phyloP scores from a whole-genome alignment of 2,888 invertebrate genomes.

The Lepidochitona cinerea region DNA sequence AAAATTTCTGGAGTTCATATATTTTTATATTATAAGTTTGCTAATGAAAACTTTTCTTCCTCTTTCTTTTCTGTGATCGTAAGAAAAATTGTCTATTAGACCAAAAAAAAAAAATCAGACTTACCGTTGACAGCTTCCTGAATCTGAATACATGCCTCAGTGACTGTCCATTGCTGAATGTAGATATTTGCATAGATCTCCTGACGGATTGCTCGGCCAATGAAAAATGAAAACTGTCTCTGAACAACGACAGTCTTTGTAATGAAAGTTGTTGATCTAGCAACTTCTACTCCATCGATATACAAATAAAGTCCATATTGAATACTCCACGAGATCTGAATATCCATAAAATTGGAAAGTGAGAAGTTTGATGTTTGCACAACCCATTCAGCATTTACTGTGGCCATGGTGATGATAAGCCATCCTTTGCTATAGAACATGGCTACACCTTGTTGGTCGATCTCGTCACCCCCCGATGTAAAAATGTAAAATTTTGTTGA shows the following conservation, averaged over 20 bases:
- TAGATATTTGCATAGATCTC: constrained; percentile 28
- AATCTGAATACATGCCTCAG: constrained; percentile 15
- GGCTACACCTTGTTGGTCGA: constrained; percentile 38
- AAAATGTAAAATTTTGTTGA: constrained; percentile 40
- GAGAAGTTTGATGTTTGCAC: constrained; percentile 25
- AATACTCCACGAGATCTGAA: constrained; percentile 45
- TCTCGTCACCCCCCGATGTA: constrained; percentile 39
- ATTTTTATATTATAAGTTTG: no score
- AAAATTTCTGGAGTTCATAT: no score
- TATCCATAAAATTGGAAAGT: constrained; percentile 26
- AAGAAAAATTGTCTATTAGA: no score
- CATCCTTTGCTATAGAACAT: constrained; percentile 32
- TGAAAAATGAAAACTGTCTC: constrained; percentile 15
- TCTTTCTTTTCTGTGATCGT: no score
- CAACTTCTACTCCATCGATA: constrained; percentile 33
- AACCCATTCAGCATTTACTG: constrained; percentile 38
- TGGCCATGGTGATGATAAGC: constrained; percentile 31
- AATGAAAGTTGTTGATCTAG: constrained; percentile 32
- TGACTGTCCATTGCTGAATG: constrained; percentile 35
- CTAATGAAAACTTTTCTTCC: no score
- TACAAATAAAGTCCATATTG: constrained; percentile 37
- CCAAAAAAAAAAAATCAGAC: no score
- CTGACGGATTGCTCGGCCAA: constrained; percentile 11
- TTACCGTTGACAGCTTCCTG: neutral
- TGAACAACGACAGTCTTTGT: constrained; percentile 10